A percentile compares a stretch with the other conserved stretches of the same genome.
phyloP scores from a whole-genome alignment of 2,888 invertebrate species.

The Alloscopus bannaensis region DNA sequence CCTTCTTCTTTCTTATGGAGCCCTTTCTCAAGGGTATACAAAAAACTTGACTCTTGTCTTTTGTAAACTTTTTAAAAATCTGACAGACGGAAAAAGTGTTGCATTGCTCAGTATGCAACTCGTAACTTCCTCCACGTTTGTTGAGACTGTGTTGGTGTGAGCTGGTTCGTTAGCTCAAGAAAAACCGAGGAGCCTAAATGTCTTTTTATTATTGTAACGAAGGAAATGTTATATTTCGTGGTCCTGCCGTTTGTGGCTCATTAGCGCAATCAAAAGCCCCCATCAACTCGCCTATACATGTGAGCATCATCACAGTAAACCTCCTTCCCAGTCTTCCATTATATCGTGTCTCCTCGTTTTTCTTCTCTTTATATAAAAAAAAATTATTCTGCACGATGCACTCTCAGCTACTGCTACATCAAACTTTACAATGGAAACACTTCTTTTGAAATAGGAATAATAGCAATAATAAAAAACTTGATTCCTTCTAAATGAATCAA shows the following conservation, averaged over 20 bases:
- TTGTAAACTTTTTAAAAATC: not conserved
- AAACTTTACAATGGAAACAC: constrained; percentile 27
- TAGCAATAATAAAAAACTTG: constrained; percentile 53
- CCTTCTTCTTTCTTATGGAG: constrained; percentile 24
- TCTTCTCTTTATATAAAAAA: constrained; percentile 18
- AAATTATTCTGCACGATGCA: constrained; percentile 10
- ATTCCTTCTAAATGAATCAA: constrained; percentile 57
- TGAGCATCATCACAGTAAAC: constrained; percentile 22
- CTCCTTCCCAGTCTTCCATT: no score
- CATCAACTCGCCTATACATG: constrained; percentile 37
- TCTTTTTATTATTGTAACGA: constrained; percentile 33
- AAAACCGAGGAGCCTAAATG: constrained; percentile 5
- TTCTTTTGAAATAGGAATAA: constrained; percentile 32
- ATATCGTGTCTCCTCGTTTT: no score
- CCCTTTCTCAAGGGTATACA: constrained; percentile 8
- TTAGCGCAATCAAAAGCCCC: constrained; percentile 59
- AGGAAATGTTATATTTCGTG: constrained; percentile 60
- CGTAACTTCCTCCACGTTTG: not conserved
- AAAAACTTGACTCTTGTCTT: not conserved
- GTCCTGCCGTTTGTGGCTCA: constrained; percentile 61
- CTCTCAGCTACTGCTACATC: not conserved
- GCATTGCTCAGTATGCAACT: not conserved
- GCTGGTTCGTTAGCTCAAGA: constrained; percentile 48
- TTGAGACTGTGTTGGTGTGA: constrained; percentile 36
- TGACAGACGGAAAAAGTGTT: not conserved